Conservation (phyloP, 1,140 invertebrate species). For the Achatina immaculata region DNA sequence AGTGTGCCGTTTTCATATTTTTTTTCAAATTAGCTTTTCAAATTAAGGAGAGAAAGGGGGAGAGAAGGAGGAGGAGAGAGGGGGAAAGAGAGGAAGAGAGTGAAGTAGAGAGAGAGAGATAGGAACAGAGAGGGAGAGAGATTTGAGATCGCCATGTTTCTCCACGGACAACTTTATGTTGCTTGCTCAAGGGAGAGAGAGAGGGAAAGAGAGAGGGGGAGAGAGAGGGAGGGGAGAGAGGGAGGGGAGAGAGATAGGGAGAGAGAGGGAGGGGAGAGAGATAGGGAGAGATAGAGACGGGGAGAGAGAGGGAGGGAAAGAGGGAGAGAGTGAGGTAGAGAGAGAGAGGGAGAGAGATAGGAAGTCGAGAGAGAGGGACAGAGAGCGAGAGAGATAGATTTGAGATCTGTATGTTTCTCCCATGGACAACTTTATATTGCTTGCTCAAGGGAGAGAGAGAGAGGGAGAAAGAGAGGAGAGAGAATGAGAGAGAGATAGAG, state of each 20-base stretch:
- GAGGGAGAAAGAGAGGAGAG: too few relatives aligned
- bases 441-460: too few relatives aligned
- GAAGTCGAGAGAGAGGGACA: slow-evolving; percentile 11
- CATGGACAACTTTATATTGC: too few relatives aligned
- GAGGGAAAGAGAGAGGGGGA: slow-evolving; percentile 7
- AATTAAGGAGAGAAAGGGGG: too few relatives aligned
- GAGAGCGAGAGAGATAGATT: slow-evolving; percentile 10
- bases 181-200: slow-evolving; percentile 5
- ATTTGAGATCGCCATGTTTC: too few relatives aligned
- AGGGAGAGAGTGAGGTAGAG: slow-evolving; percentile 8
- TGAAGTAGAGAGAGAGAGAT: slow-evolving; percentile 33
- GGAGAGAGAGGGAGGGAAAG: slow-evolving; percentile 16
- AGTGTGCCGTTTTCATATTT: too few relatives aligned
- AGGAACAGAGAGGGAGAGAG: too few relatives aligned
- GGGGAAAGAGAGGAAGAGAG: slow-evolving; percentile 13
- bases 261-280: background rate
- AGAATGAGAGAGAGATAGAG: too few relatives aligned
- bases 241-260: background rate
- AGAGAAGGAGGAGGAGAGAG: slow-evolving; percentile 19
- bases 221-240: slow-evolving; percentile 2
- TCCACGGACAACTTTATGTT: too few relatives aligned
- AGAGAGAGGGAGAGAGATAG: slow-evolving; percentile 3
- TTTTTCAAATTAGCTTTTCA: too few relatives aligned
- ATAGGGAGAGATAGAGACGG: slow-evolving; percentile 23
- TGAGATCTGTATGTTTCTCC: too few relatives aligned